These are phyloP conservation scores for Aporophyla nigra DNA, from an alignment of 2,888 invertebrate species.

Conservation along the genomic window DNA sequence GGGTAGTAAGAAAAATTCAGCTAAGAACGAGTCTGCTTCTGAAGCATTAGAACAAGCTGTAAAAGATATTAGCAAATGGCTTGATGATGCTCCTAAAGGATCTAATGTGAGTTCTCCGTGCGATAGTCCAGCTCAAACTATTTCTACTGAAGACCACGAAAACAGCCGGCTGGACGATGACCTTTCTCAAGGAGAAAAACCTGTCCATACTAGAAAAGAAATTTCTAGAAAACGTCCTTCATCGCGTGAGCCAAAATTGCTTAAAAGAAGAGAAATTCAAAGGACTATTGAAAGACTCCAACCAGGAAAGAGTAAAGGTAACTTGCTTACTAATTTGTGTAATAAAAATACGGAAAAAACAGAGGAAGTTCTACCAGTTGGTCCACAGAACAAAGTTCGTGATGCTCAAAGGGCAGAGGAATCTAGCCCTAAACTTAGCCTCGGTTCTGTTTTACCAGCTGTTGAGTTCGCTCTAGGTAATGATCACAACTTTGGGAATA, in stretches of 20 bases:
- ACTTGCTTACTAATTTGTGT: slow-evolving; percentile 93
- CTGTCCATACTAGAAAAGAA: slow-evolving; percentile 82
- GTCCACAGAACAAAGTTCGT: slow-evolving; percentile 90
- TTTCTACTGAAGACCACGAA: slow-evolving; percentile 92
- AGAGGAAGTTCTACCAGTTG: slow-evolving; percentile 91
- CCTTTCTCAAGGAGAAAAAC: slow-evolving; percentile 82
- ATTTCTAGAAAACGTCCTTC: slow-evolving; percentile 87
- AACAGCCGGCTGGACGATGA: slow-evolving; percentile 87
- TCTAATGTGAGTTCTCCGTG: slow-evolving; percentile 95
- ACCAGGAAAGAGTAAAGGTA: slow-evolving; percentile 97
- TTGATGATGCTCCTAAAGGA: slow-evolving; percentile 95
- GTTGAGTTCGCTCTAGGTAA: slow-evolving; percentile 93
- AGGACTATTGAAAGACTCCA: slow-evolving; percentile 96
- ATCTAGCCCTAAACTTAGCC: slow-evolving; percentile 95
- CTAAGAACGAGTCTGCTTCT: slow-evolving; percentile 91
- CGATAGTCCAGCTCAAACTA: slow-evolving; percentile 94
- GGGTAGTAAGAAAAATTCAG: slow-evolving; percentile 84
- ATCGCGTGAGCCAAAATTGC: slow-evolving; percentile 83
- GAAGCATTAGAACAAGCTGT: slow-evolving; percentile 92
- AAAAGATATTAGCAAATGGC: slow-evolving; percentile 97
- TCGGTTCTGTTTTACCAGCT: slow-evolving; percentile 95
- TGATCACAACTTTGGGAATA: slow-evolving; percentile 91
- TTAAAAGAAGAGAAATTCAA: slow-evolving; percentile 93
- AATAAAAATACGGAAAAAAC: slow-evolving; percentile 89
- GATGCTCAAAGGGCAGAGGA: slow-evolving; percentile 92